phyloP scores from a whole-genome alignment of 1,140 invertebrate genomes.

The Gonioctena quinquepunctata region DNA sequence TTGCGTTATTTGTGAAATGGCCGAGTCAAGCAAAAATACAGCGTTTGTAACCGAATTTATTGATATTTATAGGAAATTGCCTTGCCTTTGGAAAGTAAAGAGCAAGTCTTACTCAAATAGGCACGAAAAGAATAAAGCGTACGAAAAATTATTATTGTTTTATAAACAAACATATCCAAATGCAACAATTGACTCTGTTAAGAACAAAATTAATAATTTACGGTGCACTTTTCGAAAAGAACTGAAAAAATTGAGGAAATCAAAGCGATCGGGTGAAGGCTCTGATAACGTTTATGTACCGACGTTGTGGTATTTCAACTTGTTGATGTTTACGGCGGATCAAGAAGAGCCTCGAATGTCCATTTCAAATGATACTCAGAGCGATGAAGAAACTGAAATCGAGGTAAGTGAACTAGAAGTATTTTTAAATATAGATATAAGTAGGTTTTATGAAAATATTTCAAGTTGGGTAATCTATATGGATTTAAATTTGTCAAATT shows the following conservation, averaged over 20 bases:
- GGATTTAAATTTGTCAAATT: no score
- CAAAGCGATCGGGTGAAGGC: not conserved
- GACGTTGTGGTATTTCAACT: not conserved
- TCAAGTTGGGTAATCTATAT: no score
- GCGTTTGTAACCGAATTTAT: not conserved
- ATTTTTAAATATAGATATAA: not conserved
- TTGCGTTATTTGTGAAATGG: not conserved
- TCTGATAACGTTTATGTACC: constrained; percentile 16
- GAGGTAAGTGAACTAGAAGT: not conserved
- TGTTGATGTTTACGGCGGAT: not conserved
- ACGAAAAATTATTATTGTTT: not conserved
- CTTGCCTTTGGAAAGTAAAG: not conserved
- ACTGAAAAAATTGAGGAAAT: not conserved
- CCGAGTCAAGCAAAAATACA: not conserved
- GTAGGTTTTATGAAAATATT: not conserved
- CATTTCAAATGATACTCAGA: not conserved
- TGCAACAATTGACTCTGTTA: constrained; percentile 41
- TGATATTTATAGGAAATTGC: not conserved
- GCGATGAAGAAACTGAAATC: not conserved
- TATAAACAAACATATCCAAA: constrained; percentile 20
- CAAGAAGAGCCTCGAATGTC: not conserved
- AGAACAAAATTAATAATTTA: not conserved
- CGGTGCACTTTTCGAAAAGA: not conserved
- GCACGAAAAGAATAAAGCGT: not conserved
- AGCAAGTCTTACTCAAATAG: not conserved